Evolutionary conservation across 1,140 invertebrate species (phyloP).

Genomic region (Zaprionus ornatus): DNA sequence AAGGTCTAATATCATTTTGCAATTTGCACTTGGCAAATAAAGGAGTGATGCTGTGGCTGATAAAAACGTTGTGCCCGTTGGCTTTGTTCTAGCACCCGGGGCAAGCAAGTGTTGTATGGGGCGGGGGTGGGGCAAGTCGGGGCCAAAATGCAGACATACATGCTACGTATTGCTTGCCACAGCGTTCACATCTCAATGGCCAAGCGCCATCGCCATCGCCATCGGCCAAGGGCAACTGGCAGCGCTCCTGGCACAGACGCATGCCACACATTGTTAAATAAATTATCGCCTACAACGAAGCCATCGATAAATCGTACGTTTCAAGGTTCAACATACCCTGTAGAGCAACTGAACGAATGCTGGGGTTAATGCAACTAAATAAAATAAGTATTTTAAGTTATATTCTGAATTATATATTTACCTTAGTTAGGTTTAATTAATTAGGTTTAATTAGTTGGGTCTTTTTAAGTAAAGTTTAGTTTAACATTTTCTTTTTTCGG

Average conservation of each 20-base stretch:
- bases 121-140: not conserved
- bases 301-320: slow-evolving; percentile 55
- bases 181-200: slow-evolving; percentile 73
- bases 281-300: slow-evolving; percentile 71
- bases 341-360: not conserved
- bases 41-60: slow-evolving; percentile 80
- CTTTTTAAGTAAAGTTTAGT: too few species aligned
- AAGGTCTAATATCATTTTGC: slow-evolving; percentile 78
- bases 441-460: too few species aligned
- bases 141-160: slow-evolving; percentile 21
- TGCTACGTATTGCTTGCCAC: not conserved
- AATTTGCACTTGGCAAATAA: slow-evolving; percentile 83
- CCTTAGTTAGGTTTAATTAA: too few species aligned
- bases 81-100: slow-evolving; percentile 70
- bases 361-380: not conserved
- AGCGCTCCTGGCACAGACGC: slow-evolving; percentile 42
- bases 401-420: too few species aligned
- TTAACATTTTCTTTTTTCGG: too few species aligned
- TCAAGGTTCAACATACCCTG: slow-evolving; percentile 30
- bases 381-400: too few species aligned
- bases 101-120: slow-evolving; percentile 41
- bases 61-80: slow-evolving; percentile 60
- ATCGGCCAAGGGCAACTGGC: slow-evolving; percentile 33
- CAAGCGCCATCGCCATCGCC: slow-evolving; percentile 36
- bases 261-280: slow-evolving; percentile 78